phyloP scores from a whole-genome alignment of 2,888 invertebrate species.

The Pyrrhosoma nymphula region DNA sequence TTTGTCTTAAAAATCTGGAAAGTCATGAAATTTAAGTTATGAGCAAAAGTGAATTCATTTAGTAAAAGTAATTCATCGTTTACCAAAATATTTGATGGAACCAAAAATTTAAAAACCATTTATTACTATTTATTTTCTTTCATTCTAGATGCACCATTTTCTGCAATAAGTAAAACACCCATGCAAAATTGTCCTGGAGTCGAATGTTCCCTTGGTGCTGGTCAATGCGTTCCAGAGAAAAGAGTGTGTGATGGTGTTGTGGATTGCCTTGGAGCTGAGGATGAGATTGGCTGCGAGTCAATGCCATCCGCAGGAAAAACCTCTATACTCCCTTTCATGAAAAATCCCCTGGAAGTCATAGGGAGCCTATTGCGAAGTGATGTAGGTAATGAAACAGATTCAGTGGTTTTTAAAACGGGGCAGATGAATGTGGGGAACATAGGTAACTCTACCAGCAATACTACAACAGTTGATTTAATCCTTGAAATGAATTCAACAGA shows the following conservation, averaged over 20 bases:
- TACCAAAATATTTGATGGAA: too few relatives aligned
- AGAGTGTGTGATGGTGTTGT: constrained; percentile 86
- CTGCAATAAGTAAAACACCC: constrained; percentile 76
- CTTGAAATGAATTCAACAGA: neutral
- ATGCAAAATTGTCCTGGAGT: constrained; percentile 86
- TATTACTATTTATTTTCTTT: neutral
- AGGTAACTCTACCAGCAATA: neutral
- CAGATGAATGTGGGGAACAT: constrained; percentile 30
- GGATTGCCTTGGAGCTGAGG: constrained; percentile 90
- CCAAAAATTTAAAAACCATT: too few relatives aligned
- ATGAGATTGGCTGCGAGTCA: constrained; percentile 85
- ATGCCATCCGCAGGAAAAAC: constrained; percentile 71
- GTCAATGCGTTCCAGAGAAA: constrained; percentile 84
- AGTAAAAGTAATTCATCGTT: too few relatives aligned
- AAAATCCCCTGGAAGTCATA: constrained; percentile 58
- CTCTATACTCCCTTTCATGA: constrained; percentile 61
- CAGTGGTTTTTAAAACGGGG: neutral
- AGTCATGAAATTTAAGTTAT: too few relatives aligned
- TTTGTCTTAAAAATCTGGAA: too few relatives aligned
- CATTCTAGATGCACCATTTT: neutral
- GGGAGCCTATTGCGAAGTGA: neutral
- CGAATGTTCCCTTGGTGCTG: constrained; percentile 83
- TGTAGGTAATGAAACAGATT: constrained; percentile 14
- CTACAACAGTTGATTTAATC: neutral
- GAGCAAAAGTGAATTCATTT: too few relatives aligned